Evolutionary conservation across 2,888 invertebrate genomes (phyloP).

Genomic region (Aquatica leii): DNA sequence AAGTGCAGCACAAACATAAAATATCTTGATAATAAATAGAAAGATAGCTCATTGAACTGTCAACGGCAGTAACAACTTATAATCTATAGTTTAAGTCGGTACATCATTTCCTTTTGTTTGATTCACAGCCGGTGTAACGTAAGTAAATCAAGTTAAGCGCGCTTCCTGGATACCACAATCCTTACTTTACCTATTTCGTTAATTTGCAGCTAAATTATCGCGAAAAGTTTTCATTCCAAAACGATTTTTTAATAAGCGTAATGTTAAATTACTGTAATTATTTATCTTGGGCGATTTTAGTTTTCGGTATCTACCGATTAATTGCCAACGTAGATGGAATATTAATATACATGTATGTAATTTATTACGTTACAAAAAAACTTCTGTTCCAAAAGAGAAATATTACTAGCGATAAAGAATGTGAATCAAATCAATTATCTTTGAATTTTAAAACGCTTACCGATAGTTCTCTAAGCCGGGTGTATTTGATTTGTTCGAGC

Average conservation of each 20-base stretch:
- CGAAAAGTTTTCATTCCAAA: constrained; percentile 5
- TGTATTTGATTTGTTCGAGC: too few relatives aligned
- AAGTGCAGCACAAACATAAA: neutral
- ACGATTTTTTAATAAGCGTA: constrained; percentile 1
- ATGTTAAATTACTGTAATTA: constrained; percentile 12
- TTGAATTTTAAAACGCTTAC: too few relatives aligned
- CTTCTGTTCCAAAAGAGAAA: too few relatives aligned
- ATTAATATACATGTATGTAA: too few relatives aligned
- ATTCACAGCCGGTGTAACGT: constrained; percentile 26
- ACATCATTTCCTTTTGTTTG: constrained; percentile 28
- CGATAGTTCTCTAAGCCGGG: too few relatives aligned
- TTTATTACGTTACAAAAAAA: too few relatives aligned
- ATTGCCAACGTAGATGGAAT: neutral
- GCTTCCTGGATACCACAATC: constrained; percentile 24
- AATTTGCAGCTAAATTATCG: too few relatives aligned
- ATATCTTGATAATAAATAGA: constrained; percentile 14
- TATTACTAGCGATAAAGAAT: too few relatives aligned
- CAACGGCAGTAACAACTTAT: constrained; percentile 22
- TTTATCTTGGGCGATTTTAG: neutral
- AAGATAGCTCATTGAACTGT: constrained; percentile 30
- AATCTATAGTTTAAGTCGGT: constrained; percentile 23
- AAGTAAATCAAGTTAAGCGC: constrained; percentile 30
- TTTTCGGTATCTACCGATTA: constrained; percentile 3
- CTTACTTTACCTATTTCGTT: too few relatives aligned
- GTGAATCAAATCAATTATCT: too few relatives aligned